Percentiles rank a stretch among this genome's conserved stretches.
Conservation (phyloP, 1,140 invertebrate genomes). For the Dendrolimus punctatus region DNA sequence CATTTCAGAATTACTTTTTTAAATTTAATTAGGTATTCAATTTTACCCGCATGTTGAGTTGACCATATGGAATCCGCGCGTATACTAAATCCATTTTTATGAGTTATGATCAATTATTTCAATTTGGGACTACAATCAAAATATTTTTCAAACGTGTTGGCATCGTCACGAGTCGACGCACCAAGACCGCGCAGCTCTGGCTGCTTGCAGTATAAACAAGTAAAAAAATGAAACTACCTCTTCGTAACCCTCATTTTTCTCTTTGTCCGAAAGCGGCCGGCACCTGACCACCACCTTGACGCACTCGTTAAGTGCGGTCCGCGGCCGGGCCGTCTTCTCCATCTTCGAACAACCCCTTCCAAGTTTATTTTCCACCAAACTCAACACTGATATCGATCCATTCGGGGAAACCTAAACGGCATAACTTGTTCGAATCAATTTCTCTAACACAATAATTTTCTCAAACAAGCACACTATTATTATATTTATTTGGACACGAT, state of each 20-base stretch:
- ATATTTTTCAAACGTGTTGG: neutral
- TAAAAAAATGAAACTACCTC: constrained; percentile 66
- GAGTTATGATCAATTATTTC: too few relatives aligned
- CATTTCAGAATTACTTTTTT: too few relatives aligned
- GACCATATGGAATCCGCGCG: too few relatives aligned
- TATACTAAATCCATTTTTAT: too few relatives aligned
- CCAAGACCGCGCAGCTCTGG: constrained; percentile 38
- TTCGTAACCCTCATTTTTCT: constrained; percentile 80
- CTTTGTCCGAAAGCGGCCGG: constrained; percentile 89
- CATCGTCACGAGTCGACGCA: constrained; percentile 29
- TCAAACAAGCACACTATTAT: constrained; percentile 20
- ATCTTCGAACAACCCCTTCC: constrained; percentile 43
- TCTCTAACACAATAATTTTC: constrained; percentile 11
- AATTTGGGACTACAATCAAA: neutral
- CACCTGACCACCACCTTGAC: constrained; percentile 94
- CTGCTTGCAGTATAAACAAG: constrained; percentile 35
- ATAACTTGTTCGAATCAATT: constrained; percentile 45
- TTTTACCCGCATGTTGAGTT: too few relatives aligned
- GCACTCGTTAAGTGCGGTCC: constrained; percentile 77
- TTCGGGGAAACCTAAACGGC: constrained; percentile 52
- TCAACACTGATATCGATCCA: constrained; percentile 66
- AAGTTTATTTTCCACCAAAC: constrained; percentile 39
- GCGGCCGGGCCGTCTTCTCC: constrained; percentile 65
- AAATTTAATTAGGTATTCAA: too few relatives aligned
- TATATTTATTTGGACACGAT: constrained; percentile 30